phyloP scores from a whole-genome alignment of 2,797 vertebrate species.

The Arctocebus calabarensis region DNA sequence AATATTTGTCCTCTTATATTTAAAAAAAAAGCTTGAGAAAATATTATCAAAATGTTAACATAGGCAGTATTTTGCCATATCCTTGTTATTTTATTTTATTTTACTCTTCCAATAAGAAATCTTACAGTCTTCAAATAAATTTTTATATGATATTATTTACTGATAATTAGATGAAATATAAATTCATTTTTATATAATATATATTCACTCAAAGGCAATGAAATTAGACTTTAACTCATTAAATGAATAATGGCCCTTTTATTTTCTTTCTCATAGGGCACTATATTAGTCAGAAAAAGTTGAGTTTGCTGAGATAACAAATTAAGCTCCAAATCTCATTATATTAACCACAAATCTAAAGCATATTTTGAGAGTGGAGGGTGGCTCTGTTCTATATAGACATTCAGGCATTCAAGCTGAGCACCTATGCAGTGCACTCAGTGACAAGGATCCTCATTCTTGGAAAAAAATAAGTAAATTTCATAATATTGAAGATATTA shows the following conservation, averaged over 20 bases:
- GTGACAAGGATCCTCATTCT: background rate
- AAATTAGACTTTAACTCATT: background rate
- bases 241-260: background rate
- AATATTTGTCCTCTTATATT: background rate
- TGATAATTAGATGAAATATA: background rate
- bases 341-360: background rate
- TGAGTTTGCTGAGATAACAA: background rate
- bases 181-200: background rate
- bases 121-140: background rate
- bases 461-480: background rate
- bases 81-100: background rate
- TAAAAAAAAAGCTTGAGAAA: background rate
- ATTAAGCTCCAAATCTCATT: background rate
- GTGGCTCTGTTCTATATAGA: background rate
- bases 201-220: background rate
- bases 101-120: background rate
- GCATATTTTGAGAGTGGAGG: background rate
- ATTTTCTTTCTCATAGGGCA: background rate
- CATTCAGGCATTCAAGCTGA: background rate
- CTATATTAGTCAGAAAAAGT: background rate
- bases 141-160: background rate
- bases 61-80: background rate
- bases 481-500: background rate
- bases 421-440: no score
- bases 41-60: conserved; percentile 11